Base-by-base conservation (phyloP, 2,797 vertebrate species). In the Coilia nasus region DNA sequence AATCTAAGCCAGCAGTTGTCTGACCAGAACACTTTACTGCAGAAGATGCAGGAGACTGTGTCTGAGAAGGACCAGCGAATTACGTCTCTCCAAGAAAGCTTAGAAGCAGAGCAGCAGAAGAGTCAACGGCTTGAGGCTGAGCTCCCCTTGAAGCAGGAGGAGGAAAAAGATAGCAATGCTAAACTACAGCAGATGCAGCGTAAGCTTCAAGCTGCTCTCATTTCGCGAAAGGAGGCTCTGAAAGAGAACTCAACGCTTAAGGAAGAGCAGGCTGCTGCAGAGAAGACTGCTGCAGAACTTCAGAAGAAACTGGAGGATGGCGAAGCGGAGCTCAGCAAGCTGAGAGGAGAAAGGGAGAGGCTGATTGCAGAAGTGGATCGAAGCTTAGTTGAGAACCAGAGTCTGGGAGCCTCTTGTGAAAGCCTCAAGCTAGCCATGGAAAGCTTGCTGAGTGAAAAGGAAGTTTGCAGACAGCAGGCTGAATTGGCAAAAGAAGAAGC, bases 181-280 rank as follows among this genome's bases (percentile, higher is more conserved):
- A 96, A 94, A 91, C 91, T 96, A 44, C 95, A 94, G 88, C 96
- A 98, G 90, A 94, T 98, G 7, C 96, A 96, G 83, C 95, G 97
- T n/a, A 99, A 99, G 89, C 93, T 99, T 44, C 97, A 99, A 86
- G 98, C 98, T 28, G 98, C 98, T 3, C 96, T 99, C 62, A 97
- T 99, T 87, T 99, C 97, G 31, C 96, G 98, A 85, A 99, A 98
- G 93, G 98, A 98, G 23, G 95, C 89, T 0, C 92, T 99, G n/a
- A 98, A 96, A 90, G 97, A 97, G 90, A 98, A 93, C 90, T 98
- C 96, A 91, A 86, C 75, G 54, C 94, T 97, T 21, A 98, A 97
- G 89, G 97, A 98, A 56, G 93, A 97, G 78, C 91, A 98, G 0
- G 90, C 92, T n/a, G 87, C 87, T 0, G 89, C 93, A 0, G 95